A percentile compares a stretch with the other conserved stretches of the same genome.
Evolutionary conservation across 2,113 vertebrate species (phyloP).

Genomic region (Sciurus niger): DNA sequence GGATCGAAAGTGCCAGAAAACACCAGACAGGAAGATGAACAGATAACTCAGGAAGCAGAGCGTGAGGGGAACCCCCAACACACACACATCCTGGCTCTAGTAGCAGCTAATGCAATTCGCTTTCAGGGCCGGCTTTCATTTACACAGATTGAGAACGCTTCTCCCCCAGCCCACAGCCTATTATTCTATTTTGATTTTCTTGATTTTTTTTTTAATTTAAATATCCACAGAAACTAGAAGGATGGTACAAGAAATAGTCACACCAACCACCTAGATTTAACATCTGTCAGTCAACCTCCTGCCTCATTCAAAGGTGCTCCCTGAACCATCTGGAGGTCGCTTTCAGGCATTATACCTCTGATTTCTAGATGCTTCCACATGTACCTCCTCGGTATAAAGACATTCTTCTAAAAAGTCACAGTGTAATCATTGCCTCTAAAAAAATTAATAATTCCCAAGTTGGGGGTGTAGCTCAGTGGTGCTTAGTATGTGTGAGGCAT

Average conservation of each 20-base stretch:
- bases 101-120: background rate
- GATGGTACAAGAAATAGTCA: background rate
- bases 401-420: background rate
- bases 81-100: background rate
- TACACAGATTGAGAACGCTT: background rate
- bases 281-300: background rate
- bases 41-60: background rate
- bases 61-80: no score
- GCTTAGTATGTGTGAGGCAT: background rate
- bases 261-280: background rate
- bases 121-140: background rate
- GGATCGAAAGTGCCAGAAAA: background rate
- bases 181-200: background rate
- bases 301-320: background rate
- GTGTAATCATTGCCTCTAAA: background rate
- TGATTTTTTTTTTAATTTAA: background rate
- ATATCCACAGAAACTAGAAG: background rate
- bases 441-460: background rate
- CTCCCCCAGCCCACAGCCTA: no score
- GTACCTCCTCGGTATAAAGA: background rate
- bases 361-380: background rate
- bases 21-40: background rate
- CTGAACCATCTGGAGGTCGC: background rate
- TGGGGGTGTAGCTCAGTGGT: background rate
- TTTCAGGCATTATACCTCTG: background rate